Base-by-base conservation (phyloP, 2,888 invertebrate genomes). In the Limenitis camilla region DNA sequence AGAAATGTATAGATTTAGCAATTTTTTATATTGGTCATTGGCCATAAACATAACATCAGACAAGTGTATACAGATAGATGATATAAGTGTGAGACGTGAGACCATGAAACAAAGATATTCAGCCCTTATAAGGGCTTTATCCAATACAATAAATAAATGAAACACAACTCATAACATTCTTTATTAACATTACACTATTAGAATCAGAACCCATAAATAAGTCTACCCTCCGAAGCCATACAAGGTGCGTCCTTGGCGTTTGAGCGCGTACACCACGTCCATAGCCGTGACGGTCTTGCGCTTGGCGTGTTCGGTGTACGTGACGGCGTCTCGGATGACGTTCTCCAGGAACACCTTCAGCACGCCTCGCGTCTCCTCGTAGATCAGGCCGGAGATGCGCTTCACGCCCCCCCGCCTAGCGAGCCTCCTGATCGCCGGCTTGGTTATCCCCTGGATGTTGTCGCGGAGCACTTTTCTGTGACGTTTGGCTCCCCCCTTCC, bases 201-300 rank as follows among this genome's bases (percentile, higher is more conserved):
- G 1, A 19, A n/a, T n/a, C 3, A 19, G 19, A 19, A 19, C 3
- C 3, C 19, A 19, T 19, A n/a, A 19, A 19, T 19, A 19, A 19
- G 3, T 19, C 19, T 33, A 91, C 61, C 93, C 92, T 45, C 93
- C 93, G 69, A 93, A 95, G 53, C 95, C 94, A 78, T 95, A 95
- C 11, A 95, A 78, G 58, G 94, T 94, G 63, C 93, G 89, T 5
- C 94, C 94, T 80, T 95, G 94, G 47, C 94, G 88, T 73, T 95
- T 94, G 68, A 95, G 76, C 10, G 94, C 94, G 69, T 95, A 95
- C 46, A 95, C 94, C 9, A 96, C 93, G 65, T 95, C 94, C 94
- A 95, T 94, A 11, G 94, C 94, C 0, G 94, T 95, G 40, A 95
- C 94, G 3, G 94, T 96, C 85, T 96, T 96, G 65, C 95, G 88